Base-by-base conservation (phyloP, 2,113 vertebrate species). In the Zosterops japonicus region DNA sequence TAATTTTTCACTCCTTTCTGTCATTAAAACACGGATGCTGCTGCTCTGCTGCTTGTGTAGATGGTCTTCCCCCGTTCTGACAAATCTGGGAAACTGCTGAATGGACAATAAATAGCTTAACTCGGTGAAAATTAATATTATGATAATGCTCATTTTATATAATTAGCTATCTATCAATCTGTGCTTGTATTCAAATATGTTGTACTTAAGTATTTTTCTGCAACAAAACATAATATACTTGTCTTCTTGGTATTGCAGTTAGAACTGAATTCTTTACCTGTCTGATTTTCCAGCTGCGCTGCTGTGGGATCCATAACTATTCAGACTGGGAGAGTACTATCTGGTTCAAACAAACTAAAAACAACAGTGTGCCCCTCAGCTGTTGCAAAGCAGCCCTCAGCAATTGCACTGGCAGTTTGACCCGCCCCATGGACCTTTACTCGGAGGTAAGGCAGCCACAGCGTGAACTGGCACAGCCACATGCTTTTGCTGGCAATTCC, bases 351-450 rank as follows among this genome's bases (percentile, higher is more conserved):
- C 98, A 99, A 95, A 98, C 99, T 22, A 99, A 98, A 96, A 99
- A 99, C 90, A 99, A 99, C 98, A 99, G 99, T 3, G 99, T 99
- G 36, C 99, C 99, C 0, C 98, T 99, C 31, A 99, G 99, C 97
- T 99, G 99, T 95, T 99, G 99, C 97, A 98, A 98, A 97, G 98
- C 98, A 86, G 97, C 92, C 61, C 97, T 98, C 90, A 98, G 93
- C 95, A 99, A 98, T 94, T 99, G 99, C 74, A 99, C 98, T 5
- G 99, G 99, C 84, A 98, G 98, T 36, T 97, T 99, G 89, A 96
- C 95, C 69, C 98, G 76, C 41, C 99, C 99, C 9, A 96, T 97
- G 29, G 98, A 99, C 90, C 99, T 99, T 65, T 99, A 99, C 68
- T 98, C 99, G 5, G 99, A 99, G 99, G 99, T 98, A 69, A 97